Evolutionary conservation across 2,888 invertebrate genomes (phyloP).

Genomic region (Frankliniella intonsa): DNA sequence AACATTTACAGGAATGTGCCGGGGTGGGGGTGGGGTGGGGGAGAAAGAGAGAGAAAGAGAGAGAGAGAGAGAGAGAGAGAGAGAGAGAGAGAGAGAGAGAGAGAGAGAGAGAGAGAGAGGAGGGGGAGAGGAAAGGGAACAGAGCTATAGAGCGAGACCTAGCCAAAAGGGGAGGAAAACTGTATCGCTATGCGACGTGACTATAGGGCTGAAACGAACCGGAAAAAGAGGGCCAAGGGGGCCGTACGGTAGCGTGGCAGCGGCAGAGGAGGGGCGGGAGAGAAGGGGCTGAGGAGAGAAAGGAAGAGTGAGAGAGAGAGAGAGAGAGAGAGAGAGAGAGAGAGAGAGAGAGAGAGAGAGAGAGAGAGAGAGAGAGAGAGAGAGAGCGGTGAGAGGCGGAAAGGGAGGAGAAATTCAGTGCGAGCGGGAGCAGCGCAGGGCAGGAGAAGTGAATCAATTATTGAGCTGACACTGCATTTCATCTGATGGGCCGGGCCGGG

Average conservation of each 20-base stretch:
- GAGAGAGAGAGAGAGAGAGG: too few species aligned
- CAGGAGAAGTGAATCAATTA: constrained; percentile 1
- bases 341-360: neutral
- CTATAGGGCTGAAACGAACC: too few species aligned
- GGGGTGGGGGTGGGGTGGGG: too few species aligned
- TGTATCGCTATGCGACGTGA: too few species aligned
- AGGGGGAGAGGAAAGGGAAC: too few species aligned
- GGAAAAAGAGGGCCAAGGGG: neutral
- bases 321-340: constrained; percentile 18
- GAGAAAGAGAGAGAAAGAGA: constrained; percentile 1
- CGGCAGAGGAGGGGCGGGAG: neutral
- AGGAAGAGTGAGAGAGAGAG: neutral
- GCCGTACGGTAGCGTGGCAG: neutral
- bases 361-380: constrained; percentile 1
- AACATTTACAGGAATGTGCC: too few species aligned
- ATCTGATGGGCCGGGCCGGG: neutral
- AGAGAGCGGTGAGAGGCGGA: neutral
- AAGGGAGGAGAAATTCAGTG: neutral
- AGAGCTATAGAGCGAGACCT: too few species aligned
- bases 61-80: constrained; percentile 15
- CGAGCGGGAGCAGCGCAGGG: neutral
- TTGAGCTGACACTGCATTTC: constrained; percentile 24
- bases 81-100: neutral
- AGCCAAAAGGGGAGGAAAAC: too few species aligned
- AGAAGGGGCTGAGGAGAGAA: neutral